These are phyloP conservation scores for Acanthurus leucopareius DNA, from an alignment of 2,797 vertebrate species.

Conservation along the genomic window DNA sequence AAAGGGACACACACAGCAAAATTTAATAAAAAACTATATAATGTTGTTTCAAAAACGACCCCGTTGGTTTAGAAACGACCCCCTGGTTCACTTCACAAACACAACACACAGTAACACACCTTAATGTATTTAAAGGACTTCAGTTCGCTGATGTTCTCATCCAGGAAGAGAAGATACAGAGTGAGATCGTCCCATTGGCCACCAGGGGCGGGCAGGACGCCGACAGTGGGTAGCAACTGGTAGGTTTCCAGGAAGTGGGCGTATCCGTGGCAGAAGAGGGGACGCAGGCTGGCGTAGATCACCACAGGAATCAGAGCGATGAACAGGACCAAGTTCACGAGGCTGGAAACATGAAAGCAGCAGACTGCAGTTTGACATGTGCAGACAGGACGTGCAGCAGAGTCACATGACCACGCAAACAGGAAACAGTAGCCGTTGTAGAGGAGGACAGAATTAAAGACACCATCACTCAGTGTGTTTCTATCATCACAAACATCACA, in stretches of 20 bases:
- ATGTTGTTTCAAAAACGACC: too few relatives aligned
- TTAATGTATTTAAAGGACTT: constrained; percentile 97
- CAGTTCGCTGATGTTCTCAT: constrained; percentile 96
- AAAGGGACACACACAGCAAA: neutral
- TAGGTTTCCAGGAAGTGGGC: constrained; percentile 89
- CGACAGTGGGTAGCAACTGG: constrained; percentile 91
- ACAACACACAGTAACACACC: constrained; percentile 52
- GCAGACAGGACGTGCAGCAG: neutral
- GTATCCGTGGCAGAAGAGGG: constrained; percentile 78
- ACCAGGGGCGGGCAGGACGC: constrained; percentile 79
- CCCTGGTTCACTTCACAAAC: too few relatives aligned
- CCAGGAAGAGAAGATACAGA: constrained; percentile 93
- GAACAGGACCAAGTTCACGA: constrained; percentile 91
- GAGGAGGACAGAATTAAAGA: neutral
- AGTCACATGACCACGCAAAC: neutral
- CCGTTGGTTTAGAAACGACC: too few relatives aligned
- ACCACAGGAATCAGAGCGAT: constrained; percentile 87
- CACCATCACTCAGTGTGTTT: neutral
- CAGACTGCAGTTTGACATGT: neutral
- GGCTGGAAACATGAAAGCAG: constrained; percentile 45
- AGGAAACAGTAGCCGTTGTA: neutral
- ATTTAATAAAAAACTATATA: neutral
- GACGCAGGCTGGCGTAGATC: constrained; percentile 88
- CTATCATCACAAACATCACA: neutral
- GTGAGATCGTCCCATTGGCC: constrained; percentile 90